Evolutionary conservation across 37 sponge, comb jelly and placozoan species (phyloP).

Genomic region (Crambe crambe): DNA sequence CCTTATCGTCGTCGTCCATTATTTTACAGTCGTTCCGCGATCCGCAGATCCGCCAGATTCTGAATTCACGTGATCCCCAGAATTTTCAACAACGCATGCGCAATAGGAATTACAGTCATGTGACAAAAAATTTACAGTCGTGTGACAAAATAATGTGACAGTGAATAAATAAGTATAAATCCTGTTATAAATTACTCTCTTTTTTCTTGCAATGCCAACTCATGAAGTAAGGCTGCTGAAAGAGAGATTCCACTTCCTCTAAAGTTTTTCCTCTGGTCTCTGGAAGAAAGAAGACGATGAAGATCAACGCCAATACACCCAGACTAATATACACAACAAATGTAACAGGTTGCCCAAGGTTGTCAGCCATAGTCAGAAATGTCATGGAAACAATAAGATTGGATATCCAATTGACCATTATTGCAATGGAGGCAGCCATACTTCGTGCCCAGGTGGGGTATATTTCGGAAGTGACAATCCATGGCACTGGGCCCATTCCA

Average conservation of each 20-base stretch:
- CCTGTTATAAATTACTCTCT: background rate
- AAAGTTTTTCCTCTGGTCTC: slow-evolving; percentile 79
- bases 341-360: slow-evolving; percentile 61
- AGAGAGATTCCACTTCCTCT: slow-evolving; percentile 76
- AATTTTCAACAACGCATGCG: too few relatives aligned
- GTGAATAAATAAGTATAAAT: too few relatives aligned
- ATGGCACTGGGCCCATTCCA: slow-evolving; percentile 92
- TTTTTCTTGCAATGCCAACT: slow-evolving; percentile 27
- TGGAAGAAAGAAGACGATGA: slow-evolving; percentile 73
- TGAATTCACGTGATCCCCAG: too few relatives aligned
- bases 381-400: slow-evolving; percentile 88
- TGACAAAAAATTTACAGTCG: too few relatives aligned
- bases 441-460: slow-evolving; percentile 94
- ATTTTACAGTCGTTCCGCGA: too few relatives aligned
- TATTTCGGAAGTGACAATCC: slow-evolving; percentile 95
- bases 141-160: too few relatives aligned
- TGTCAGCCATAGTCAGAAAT: slow-evolving; percentile 72
- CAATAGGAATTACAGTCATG: too few relatives aligned
- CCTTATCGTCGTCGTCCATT: too few relatives aligned
- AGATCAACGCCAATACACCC: slow-evolving; percentile 51
- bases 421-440: slow-evolving; percentile 71
- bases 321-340: slow-evolving; percentile 79
- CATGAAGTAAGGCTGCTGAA: slow-evolving; percentile 66
- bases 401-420: slow-evolving; percentile 77
- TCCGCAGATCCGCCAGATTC: too few relatives aligned